A percentile compares a stretch with the other conserved stretches of the same genome.
These are phyloP conservation scores for Hydrotaea diabolus DNA, from an alignment of 2,888 invertebrate species.

Conservation along the genomic window DNA sequence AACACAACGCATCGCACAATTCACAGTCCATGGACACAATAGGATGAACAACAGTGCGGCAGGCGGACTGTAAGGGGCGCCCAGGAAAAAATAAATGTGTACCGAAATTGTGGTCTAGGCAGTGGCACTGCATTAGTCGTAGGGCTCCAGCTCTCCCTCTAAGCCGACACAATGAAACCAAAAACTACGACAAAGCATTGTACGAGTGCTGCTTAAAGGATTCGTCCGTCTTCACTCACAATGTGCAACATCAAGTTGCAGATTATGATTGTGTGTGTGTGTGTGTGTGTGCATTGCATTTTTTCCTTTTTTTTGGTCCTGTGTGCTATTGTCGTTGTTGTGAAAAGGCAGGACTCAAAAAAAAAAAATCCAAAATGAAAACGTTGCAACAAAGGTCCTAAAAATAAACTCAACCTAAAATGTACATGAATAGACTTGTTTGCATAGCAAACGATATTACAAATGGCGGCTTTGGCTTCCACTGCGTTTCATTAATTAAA, in stretches of 20 bases:
- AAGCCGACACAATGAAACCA: constrained; percentile 18
- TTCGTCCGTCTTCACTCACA: constrained; percentile 15
- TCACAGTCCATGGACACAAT: constrained; percentile 19
- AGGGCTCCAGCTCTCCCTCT: neutral
- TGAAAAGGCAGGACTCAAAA: neutral
- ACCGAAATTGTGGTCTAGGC: neutral
- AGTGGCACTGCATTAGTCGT: neutral
- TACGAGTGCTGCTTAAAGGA: constrained; percentile 6
- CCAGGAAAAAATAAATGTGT: too few relatives aligned
- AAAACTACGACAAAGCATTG: constrained; percentile 16
- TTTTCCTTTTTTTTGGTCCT: too few relatives aligned
- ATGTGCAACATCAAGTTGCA: constrained; percentile 25
- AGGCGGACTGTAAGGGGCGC: constrained; percentile 1
- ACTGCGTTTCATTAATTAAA: constrained; percentile 20
- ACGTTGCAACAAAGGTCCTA: neutral
- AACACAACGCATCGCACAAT: constrained; percentile 20
- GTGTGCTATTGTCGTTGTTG: neutral
- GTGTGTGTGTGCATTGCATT: too few relatives aligned
- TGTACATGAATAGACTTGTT: neutral
- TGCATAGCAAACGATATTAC: neutral
- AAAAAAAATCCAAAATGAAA: constrained; percentile 6
- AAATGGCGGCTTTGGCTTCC: neutral
- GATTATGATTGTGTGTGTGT: too few relatives aligned
- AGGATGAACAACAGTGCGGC: neutral
- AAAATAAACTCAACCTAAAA: neutral